Percentiles rank a stretch among this genome's conserved stretches.
phyloP scores from a whole-genome alignment of 2,888 invertebrate species.

The Ectropis crepuscularia region DNA sequence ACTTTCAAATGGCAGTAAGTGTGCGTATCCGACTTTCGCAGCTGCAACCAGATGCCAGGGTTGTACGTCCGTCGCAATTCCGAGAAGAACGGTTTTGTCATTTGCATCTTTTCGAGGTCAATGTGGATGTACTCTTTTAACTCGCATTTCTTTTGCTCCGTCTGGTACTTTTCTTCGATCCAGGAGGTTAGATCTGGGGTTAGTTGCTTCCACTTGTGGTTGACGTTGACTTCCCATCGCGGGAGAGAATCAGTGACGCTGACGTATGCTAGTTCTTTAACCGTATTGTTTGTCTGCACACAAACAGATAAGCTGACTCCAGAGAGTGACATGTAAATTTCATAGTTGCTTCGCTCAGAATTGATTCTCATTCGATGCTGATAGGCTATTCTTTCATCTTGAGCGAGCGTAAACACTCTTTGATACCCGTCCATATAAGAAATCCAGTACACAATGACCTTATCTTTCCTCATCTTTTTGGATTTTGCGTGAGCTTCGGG shows the following conservation, averaged over 20 bases:
- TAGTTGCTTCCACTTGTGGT: conserved; percentile 91
- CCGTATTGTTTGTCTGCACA: conserved; percentile 65
- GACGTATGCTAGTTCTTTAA: conserved; percentile 88
- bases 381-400: conserved; percentile 89
- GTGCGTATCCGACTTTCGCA: conserved; percentile 88
- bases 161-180: conserved; percentile 92
- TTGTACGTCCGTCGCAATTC: conserved; percentile 89
- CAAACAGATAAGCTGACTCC: conserved; percentile 88
- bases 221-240: conserved; percentile 92
- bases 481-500: conserved; percentile 77
- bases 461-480: conserved; percentile 89
- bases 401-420: conserved; percentile 89
- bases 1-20: conserved; percentile 88
- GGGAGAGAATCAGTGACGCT: conserved; percentile 89
- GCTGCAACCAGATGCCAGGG: conserved; percentile 90
- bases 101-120: conserved; percentile 93
- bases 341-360: conserved; percentile 88
- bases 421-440: conserved; percentile 91
- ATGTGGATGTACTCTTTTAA: conserved; percentile 92
- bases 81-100: conserved; percentile 94
- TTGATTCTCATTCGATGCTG: conserved; percentile 85
- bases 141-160: conserved; percentile 88
- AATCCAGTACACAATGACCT: conserved; percentile 92
- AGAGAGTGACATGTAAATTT: conserved; percentile 88
- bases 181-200: conserved; percentile 91